phyloP scores from a whole-genome alignment of 2,888 invertebrate species.

The Acanthosepion pharaonis region DNA sequence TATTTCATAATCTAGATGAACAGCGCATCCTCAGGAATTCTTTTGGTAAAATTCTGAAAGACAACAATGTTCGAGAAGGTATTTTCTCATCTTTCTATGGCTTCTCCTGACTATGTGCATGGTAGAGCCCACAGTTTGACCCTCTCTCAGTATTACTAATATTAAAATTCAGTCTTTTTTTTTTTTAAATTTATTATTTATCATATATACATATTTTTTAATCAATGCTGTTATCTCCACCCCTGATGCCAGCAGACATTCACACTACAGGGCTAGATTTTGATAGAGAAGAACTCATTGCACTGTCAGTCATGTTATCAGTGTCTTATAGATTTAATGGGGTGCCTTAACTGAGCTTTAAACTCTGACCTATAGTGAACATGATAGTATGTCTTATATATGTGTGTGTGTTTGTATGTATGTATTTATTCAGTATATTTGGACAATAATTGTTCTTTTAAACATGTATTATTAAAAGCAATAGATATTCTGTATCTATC shows the following conservation, averaged over 20 bases:
- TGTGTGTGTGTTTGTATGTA: no score
- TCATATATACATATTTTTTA: neutral
- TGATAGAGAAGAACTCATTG: neutral
- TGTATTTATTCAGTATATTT: no score
- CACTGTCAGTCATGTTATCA: neutral
- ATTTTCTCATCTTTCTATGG: constrained; percentile 36
- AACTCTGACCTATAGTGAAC: neutral
- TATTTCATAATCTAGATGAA: constrained; percentile 44
- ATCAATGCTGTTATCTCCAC: constrained; percentile 1
- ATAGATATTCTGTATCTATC: no score
- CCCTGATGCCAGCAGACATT: neutral
- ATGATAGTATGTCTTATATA: neutral
- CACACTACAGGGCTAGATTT: neutral
- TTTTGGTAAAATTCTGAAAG: constrained; percentile 46
- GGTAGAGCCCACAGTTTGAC: constrained; percentile 33
- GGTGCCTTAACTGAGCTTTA: neutral
- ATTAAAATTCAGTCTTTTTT: neutral
- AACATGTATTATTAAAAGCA: no score
- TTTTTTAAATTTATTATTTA: neutral
- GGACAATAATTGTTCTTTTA: no score
- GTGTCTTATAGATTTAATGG: neutral
- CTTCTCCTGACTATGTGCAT: constrained; percentile 14
- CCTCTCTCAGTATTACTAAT: neutral
- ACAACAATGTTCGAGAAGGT: constrained; percentile 46
- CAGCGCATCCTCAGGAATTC: constrained; percentile 39